Percentiles rank a stretch among this genome's conserved stretches.
Conservation (phyloP, 2,888 invertebrate genomes). For the Tetragonula carbonaria region DNA sequence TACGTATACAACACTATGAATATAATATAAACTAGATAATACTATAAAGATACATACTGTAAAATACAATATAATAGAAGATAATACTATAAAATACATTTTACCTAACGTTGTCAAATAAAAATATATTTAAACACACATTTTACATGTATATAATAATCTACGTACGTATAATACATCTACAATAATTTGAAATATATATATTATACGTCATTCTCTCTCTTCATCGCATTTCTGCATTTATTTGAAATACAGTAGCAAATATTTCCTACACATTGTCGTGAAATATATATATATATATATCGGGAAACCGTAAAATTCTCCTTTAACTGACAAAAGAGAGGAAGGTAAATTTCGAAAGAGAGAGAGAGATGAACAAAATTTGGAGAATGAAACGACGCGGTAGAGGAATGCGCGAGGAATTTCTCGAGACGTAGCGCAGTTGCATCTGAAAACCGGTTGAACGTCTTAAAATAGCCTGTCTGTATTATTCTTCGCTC, state of each 20-base stretch:
- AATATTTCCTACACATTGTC: neutral
- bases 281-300: too few relatives aligned
- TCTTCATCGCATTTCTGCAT: neutral
- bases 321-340: neutral
- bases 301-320: neutral
- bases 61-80: too few relatives aligned
- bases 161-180: too few relatives aligned
- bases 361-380: neutral
- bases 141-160: too few relatives aligned
- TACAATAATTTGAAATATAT: too few relatives aligned
- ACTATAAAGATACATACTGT: too few relatives aligned
- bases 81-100: too few relatives aligned
- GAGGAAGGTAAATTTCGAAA: neutral
- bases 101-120: too few relatives aligned
- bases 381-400: neutral
- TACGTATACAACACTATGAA: too few relatives aligned
- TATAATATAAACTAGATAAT: too few relatives aligned
- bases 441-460: slow-evolving; percentile 60
- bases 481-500: slow-evolving; percentile 18
- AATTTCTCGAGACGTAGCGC: slow-evolving; percentile 32
- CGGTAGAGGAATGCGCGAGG: slow-evolving; percentile 5
- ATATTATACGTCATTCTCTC: too few relatives aligned
- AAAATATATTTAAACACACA: too few relatives aligned
- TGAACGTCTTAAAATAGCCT: slow-evolving; percentile 65
- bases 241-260: neutral